Evolutionary conservation across 2,113 vertebrate genomes (phyloP).

Genomic region (Prochilodus magdalenae): DNA sequence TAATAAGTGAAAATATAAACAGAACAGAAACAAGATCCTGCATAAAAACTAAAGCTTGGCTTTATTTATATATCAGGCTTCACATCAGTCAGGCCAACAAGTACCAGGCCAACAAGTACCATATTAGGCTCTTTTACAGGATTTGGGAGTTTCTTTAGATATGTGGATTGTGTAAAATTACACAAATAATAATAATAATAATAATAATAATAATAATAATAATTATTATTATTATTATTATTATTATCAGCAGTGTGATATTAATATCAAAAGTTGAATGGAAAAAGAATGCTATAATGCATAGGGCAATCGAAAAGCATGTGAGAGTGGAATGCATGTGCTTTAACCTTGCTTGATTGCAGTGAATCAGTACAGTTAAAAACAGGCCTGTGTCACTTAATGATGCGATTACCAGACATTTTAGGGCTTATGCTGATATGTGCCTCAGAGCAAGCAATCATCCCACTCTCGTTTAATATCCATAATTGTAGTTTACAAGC

Average conservation of each 20-base stretch:
- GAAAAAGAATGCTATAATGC: neutral
- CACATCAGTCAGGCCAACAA: neutral
- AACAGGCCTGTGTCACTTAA: neutral
- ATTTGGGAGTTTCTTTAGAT: neutral
- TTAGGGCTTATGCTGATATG: neutral
- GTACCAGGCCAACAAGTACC: too few species aligned
- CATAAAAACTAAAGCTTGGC: conserved; percentile 1
- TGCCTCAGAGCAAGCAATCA: neutral
- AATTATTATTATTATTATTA: too few species aligned
- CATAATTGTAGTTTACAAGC: neutral
- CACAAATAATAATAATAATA: conserved; percentile 2
- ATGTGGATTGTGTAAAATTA: neutral
- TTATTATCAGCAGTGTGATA: neutral
- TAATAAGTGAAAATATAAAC: neutral
- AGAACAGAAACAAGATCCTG: neutral
- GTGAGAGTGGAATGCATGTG: neutral
- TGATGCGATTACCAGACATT: neutral
- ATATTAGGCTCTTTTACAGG: too few species aligned
- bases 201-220: neutral
- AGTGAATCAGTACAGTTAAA: neutral
- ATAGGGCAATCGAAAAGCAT: neutral
- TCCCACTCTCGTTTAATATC: neutral
- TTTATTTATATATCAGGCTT: neutral
- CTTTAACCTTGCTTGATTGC: neutral
- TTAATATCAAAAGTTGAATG: neutral